Evolutionary conservation across 2,113 vertebrate species (phyloP).

Genomic region (Terrapene triunguis): DNA sequence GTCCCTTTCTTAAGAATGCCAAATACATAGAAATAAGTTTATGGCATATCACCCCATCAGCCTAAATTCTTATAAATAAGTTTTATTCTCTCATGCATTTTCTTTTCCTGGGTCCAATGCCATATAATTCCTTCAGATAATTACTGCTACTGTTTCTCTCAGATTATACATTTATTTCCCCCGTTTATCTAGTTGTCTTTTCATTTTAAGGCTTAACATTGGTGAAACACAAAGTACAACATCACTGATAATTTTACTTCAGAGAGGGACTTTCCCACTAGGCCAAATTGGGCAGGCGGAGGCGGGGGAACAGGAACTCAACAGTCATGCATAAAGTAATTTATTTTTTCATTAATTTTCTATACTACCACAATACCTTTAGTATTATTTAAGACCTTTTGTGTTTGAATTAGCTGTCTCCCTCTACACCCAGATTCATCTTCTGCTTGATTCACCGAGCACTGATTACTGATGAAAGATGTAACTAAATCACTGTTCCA

Average conservation of each 20-base stretch:
- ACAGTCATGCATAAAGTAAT: neutral
- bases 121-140: slow-evolving; percentile 33
- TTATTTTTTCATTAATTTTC: slow-evolving; percentile 29
- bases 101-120: slow-evolving; percentile 30
- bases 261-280: slow-evolving; percentile 18
- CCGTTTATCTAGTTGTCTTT: neutral
- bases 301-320: accelerated
- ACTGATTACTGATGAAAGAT: neutral
- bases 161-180: slow-evolving; percentile 6
- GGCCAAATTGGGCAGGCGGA: neutral
- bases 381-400: neutral
- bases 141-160: slow-evolving; percentile 32
- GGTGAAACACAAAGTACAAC: slow-evolving; percentile 18
- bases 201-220: slow-evolving; percentile 37
- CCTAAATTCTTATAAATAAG: neutral
- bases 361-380: neutral
- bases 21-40: neutral
- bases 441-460: neutral
- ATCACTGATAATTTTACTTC: slow-evolving; percentile 40
- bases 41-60: slow-evolving; percentile 9
- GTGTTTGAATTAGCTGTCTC: neutral
- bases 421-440: neutral
- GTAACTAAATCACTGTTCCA: neutral
- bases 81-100: neutral
- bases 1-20: neutral